Base-by-base conservation (phyloP, 2,797 vertebrate species). In the Myotis vivesi region DNA sequence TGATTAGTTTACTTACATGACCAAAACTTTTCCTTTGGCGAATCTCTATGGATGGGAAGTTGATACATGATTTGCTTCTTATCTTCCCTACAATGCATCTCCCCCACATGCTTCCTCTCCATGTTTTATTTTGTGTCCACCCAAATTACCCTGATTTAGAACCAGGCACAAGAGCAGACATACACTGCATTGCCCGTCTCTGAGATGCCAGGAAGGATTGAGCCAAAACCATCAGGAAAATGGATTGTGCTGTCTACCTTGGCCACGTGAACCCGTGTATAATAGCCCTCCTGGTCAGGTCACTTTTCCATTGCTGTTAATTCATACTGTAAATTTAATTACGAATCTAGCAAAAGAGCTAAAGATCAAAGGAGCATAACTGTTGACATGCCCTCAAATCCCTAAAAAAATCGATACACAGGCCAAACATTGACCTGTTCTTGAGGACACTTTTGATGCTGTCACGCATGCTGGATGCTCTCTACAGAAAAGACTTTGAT, bases 351-450 rank as follows among this genome's bases (percentile, higher is more conserved):
- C 16, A 36, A 76, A 93, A 38, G 72, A 80, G n/a, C 53, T 82
- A 81, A 94, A 87, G 62, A 89, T 88, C 77, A 79, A 96, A 91
- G 91, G 46, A 89, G 5, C 23, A 69, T 59, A 68, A 30, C 59
- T 81, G 20, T 64, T 57, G 83, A 44, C 41, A 89, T 11, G 17
- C 20, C 64, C 25, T 83, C 9, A 2, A 64, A 41, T 73, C 41
- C 89, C 28, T 72, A 62, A 76, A 87, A 87, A 46, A 46, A 51
- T 71, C 8, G 3, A 84, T 83, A 55, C 30, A 15, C 41, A 94
- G 51, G 11, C 53, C 79, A 94, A 44, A 46, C 51, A 38, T 25
- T 62, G 51, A 72, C 66, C 71, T 57, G 41, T 57, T 73, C 71
- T 94, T 68, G 11, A 69, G 28, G 36, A 75, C n/a, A 80, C 57